phyloP scores from a whole-genome alignment of 2,888 invertebrate species.

The Dusona sp. region DNA sequence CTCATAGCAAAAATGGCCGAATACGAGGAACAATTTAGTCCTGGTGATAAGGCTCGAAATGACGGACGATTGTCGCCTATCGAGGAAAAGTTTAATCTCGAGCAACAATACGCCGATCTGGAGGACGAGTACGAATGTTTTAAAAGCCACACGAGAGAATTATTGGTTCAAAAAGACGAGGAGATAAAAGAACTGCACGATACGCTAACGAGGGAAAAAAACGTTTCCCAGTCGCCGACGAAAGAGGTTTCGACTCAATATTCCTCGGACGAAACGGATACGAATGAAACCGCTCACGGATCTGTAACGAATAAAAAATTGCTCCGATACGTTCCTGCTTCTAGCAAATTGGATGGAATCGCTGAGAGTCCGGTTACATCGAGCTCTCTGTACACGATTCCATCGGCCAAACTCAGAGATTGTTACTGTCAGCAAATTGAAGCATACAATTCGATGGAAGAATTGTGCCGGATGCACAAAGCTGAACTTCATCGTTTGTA shows the following conservation, averaged over 20 bases:
- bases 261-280: conserved; percentile 32
- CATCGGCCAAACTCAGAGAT: conserved; percentile 53
- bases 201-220: conserved; percentile 68
- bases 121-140: conserved; percentile 89
- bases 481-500: conserved; percentile 71
- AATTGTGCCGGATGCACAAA: conserved; percentile 68
- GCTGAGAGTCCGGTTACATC: conserved; percentile 54
- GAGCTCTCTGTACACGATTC: conserved; percentile 51
- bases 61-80: conserved; percentile 90
- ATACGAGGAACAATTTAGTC: conserved; percentile 91
- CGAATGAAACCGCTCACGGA: conserved; percentile 2
- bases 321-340: conserved; percentile 30
- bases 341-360: conserved; percentile 66
- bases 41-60: conserved; percentile 83
- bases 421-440: conserved; percentile 71
- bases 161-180: conserved; percentile 86
- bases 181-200: conserved; percentile 86
- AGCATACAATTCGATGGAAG: conserved; percentile 68
- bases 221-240: not conserved
- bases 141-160: conserved; percentile 85
- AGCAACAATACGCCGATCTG: conserved; percentile 89
- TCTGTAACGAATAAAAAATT: conserved; percentile 45
- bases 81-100: conserved; percentile 90
- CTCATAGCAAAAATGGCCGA: conserved; percentile 91
- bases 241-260: conserved; percentile 58